phyloP scores from a whole-genome alignment of 2,888 invertebrate genomes.

The Clitarchus hookeri region DNA sequence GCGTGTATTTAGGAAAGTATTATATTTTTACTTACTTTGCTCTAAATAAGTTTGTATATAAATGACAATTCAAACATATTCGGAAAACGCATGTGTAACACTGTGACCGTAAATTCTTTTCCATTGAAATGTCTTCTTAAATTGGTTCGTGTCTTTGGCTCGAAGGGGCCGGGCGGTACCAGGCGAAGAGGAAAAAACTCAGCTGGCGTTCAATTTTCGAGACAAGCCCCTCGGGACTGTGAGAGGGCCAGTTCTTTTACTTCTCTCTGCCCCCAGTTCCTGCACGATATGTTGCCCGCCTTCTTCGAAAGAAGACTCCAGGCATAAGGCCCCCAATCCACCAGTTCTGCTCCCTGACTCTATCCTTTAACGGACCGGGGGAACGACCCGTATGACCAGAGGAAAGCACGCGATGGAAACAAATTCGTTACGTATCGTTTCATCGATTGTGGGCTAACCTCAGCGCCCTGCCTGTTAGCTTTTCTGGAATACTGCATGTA shows the following conservation, averaged over 20 bases:
- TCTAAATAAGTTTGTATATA: too few species aligned
- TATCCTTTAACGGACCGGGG: background rate
- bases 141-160: background rate
- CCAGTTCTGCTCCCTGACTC: background rate
- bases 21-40: too few species aligned
- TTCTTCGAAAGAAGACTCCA: background rate
- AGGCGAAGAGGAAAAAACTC: conserved; percentile 1
- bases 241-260: background rate
- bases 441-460: too few species aligned
- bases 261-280: background rate
- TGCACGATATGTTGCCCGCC: background rate
- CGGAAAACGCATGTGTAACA: background rate
- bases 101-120: background rate
- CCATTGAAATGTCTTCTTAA: background rate
- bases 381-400: background rate
- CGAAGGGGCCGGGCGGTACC: background rate
- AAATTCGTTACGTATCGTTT: background rate
- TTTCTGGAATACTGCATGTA: too few species aligned
- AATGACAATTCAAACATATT: too few species aligned
- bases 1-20: too few species aligned
- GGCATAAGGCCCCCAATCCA: background rate
- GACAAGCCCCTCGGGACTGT: background rate
- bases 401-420: background rate
- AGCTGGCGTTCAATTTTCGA: background rate
- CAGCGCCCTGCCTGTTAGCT: too few species aligned